These are phyloP conservation scores for Oreochromis spilurus DNA, from an alignment of 2,113 vertebrate genomes.

Conservation along the genomic window DNA sequence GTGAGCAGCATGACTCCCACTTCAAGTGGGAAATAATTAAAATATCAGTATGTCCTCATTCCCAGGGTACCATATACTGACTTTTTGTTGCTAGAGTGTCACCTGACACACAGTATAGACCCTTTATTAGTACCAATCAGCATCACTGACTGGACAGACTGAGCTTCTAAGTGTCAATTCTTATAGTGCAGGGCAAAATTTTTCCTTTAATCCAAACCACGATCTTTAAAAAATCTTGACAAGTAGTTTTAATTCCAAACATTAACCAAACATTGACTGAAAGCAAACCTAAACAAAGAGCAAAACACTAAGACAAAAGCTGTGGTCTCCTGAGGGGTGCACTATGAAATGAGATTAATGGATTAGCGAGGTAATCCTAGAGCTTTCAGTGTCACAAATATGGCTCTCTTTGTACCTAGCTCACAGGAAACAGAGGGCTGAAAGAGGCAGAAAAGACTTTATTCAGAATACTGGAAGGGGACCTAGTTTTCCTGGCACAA, in stretches of 20 bases:
- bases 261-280: neutral
- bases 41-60: neutral
- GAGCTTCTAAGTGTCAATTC: neutral
- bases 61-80: neutral
- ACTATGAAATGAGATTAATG: neutral
- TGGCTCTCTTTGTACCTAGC: neutral
- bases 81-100: neutral
- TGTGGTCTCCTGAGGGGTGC: neutral
- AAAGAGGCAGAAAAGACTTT: neutral
- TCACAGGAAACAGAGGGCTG: neutral
- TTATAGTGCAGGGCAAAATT: neutral
- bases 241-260: neutral
- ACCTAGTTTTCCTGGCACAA: neutral
- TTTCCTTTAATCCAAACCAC: neutral
- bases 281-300: neutral
- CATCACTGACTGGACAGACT: neutral
- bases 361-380: neutral
- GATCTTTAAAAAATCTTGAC: neutral
- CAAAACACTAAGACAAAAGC: neutral
- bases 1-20: neutral
- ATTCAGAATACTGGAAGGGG: neutral
- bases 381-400: neutral
- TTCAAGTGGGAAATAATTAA: neutral
- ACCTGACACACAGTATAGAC: neutral
- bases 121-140: neutral